A percentile compares a stretch with the other conserved stretches of the same genome.
Conservation (phyloP, 2,797 vertebrate genomes). For the Gambusia yucatana region DNA sequence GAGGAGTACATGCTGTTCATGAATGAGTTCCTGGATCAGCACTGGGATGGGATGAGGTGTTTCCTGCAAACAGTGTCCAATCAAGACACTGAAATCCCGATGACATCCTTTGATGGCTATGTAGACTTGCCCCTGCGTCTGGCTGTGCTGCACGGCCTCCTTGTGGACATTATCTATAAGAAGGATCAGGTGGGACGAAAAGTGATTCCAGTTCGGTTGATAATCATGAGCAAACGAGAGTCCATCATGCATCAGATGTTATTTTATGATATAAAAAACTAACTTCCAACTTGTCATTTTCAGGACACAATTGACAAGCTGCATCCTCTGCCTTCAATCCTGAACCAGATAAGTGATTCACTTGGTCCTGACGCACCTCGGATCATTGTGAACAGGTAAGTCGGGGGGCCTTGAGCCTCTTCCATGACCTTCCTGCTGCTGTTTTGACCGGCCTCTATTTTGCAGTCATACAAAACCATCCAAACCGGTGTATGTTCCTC, state of each 20-base stretch:
- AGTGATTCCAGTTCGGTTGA: neutral
- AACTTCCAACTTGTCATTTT: constrained; percentile 35
- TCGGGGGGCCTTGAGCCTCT: too few species aligned
- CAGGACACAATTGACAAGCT: constrained; percentile 85
- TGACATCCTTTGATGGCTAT: constrained; percentile 87
- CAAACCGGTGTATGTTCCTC: constrained; percentile 86
- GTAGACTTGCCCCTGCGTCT: constrained; percentile 91
- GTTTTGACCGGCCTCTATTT: constrained; percentile 12
- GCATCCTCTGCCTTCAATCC: constrained; percentile 90
- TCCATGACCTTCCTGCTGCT: neutral
- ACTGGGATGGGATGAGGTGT: constrained; percentile 86
- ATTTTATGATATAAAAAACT: neutral
- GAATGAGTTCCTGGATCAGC: constrained; percentile 90
- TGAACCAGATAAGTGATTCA: constrained; percentile 86
- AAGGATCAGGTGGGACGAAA: constrained; percentile 83
- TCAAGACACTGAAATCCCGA: constrained; percentile 77
- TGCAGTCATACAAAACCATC: constrained; percentile 61
- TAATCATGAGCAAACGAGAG: neutral
- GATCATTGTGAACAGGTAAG: constrained; percentile 75
- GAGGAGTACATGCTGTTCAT: constrained; percentile 98
- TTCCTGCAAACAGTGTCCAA: constrained; percentile 87
- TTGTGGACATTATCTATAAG: constrained; percentile 88
- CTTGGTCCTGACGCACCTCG: constrained; percentile 71
- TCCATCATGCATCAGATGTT: neutral
- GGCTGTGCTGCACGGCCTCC: constrained; percentile 89